phyloP scores from a whole-genome alignment of 2,113 vertebrate genomes.

The Ictalurus punctatus region DNA sequence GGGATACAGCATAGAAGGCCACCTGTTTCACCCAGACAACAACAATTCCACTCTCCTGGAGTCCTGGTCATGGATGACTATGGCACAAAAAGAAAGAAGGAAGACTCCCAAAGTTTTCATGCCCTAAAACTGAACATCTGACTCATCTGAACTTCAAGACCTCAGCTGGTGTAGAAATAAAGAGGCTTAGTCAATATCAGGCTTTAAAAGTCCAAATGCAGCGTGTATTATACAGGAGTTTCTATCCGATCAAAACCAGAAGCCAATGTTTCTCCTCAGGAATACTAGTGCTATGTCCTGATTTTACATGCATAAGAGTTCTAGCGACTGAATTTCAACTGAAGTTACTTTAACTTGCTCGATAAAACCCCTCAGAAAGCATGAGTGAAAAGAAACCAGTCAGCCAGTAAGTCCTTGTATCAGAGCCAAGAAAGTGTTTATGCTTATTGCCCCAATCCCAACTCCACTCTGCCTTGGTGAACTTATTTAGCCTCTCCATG shows the following conservation, averaged over 20 bases:
- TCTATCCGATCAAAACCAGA: background rate
- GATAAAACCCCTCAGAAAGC: background rate
- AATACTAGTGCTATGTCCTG: background rate
- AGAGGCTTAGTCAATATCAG: background rate
- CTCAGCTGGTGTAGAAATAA: background rate
- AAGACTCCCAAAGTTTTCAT: background rate
- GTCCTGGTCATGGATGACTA: background rate
- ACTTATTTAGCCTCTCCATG: background rate
- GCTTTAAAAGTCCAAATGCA: background rate
- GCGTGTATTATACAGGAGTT: background rate
- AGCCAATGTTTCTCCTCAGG: background rate
- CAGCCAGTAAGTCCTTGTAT: background rate
- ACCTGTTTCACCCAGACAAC: background rate
- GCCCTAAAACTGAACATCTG: background rate
- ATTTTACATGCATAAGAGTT: background rate
- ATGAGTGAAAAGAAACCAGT: background rate
- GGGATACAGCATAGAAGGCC: too few relatives aligned
- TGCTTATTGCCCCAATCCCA: slow-evolving; percentile 18
- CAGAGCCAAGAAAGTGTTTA: background rate
- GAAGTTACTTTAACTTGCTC: background rate
- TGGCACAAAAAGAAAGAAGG: background rate
- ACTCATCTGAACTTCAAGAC: background rate
- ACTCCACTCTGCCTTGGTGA: slow-evolving; percentile 20
- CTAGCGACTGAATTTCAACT: background rate
- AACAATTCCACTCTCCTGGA: background rate